A percentile compares a stretch with the other conserved stretches of the same genome.
Conservation (phyloP, 2,797 vertebrate genomes). For the Brachymystax lenok region DNA sequence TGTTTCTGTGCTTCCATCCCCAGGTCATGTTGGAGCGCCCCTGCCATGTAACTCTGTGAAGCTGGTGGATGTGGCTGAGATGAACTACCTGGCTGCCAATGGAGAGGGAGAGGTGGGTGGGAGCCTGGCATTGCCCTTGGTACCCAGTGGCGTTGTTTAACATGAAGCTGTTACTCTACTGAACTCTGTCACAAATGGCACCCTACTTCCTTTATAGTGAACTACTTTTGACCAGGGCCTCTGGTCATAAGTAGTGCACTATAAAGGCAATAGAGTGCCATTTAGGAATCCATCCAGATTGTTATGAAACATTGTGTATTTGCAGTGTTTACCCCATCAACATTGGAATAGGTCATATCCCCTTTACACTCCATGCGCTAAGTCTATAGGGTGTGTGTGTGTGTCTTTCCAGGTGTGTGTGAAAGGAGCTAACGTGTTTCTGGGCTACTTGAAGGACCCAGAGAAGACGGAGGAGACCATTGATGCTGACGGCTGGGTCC, state of each 20-base stretch:
- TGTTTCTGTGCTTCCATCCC: slow-evolving; percentile 14
- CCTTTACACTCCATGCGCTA: neutral
- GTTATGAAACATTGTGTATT: neutral
- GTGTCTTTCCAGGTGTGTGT: slow-evolving; percentile 83
- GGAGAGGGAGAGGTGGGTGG: slow-evolving; percentile 91
- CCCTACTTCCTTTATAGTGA: neutral
- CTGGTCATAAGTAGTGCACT: neutral
- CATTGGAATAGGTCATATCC: neutral
- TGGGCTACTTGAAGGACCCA: slow-evolving; percentile 91
- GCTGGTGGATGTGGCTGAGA: slow-evolving; percentile 91
- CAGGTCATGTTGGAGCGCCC: slow-evolving; percentile 93
- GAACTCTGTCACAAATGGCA: neutral
- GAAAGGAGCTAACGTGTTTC: slow-evolving; percentile 93
- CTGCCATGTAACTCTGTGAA: slow-evolving; percentile 90
- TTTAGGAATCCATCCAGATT: neutral
- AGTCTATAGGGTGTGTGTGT: neutral
- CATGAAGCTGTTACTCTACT: neutral
- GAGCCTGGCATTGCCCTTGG: neutral
- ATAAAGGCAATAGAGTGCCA: neutral
- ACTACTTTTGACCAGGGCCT: neutral
- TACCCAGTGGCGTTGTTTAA: neutral
- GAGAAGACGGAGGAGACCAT: slow-evolving; percentile 89
- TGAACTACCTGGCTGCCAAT: slow-evolving; percentile 91
- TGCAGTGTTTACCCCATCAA: neutral
- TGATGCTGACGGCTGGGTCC: slow-evolving; percentile 92